Base-by-base conservation (phyloP, 35 echinoderm and acorn worm species). In the Ophiothrix spiculata region DNA sequence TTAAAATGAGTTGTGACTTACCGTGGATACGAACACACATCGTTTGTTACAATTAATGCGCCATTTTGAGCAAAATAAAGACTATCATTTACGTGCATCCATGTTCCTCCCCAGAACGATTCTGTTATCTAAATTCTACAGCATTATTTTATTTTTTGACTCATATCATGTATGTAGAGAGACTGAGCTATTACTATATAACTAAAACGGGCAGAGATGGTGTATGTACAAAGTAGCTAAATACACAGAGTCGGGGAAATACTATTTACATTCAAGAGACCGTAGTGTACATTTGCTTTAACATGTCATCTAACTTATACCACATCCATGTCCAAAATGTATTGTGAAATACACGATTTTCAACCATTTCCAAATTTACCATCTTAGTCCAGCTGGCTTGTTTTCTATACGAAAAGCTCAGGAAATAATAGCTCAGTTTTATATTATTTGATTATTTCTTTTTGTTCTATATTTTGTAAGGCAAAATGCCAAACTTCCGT, bases 191-290 rank as follows among this genome's bases (percentile, higher is more conserved):
- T 54, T n/a, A n/a, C n/a, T n/a, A n/a, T n/a, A n/a, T n/a, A n/a
- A n/a, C n/a, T n/a, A n/a, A n/a, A n/a, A 69, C 60, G 60, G 60
- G 25, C 16, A 69, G 60, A n/a, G 29, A 10, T 25, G 60, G 60
- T 69, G n/a, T 69, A 28, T 69, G 60, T 69, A 69, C 60, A 69
- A 69, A 69, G 60, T 69, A 69, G 60, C 60, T 69, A 69, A 69
- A 69, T 69, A 69, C 60, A 69, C 60, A 69, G 17, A 12, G 60
- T 28, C 23, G 29, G 60, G 60, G 60, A 69, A 21, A 69, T 69
- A 69, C 16, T 69, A 28, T 69, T 69, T 69, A 28, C 60, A 69
- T 69, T 69, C 8, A 4, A 15, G 60, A 69, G 60, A 69, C 60
- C 60, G 23, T 25, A 69, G 60, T 69, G 60, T 69, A 69, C 60